A percentile compares a stretch with the other conserved stretches of the same genome.
Evolutionary conservation across 2,888 invertebrate genomes (phyloP).

Genomic region (Drepanosiphum platanoidis): DNA sequence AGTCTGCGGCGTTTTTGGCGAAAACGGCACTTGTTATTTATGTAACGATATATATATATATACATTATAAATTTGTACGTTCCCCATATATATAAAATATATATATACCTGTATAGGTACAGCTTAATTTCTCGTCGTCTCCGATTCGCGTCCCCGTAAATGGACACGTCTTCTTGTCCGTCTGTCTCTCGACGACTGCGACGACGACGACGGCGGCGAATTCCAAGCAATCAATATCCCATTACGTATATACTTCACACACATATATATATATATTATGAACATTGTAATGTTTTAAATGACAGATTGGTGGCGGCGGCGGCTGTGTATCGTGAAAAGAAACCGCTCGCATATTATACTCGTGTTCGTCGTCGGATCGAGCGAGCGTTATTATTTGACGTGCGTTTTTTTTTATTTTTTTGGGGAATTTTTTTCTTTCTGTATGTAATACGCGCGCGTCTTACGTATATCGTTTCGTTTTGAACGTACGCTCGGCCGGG

Average conservation of each 20-base stretch:
- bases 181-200: constrained; percentile 5
- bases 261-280: not conserved
- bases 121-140: constrained; percentile 46
- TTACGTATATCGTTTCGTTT: not conserved
- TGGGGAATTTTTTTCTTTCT: too few species aligned
- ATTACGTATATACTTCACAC: not conserved
- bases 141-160: constrained; percentile 44
- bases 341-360: too few species aligned
- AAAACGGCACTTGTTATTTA: constrained; percentile 54
- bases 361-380: not conserved
- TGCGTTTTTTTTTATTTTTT: too few species aligned
- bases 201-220: not conserved
- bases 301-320: constrained; percentile 48
- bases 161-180: constrained; percentile 34
- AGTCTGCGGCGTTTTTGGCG: not conserved
- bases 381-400: not conserved
- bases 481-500: not conserved
- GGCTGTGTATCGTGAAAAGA: not conserved
- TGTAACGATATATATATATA: not conserved
- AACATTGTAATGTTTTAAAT: not conserved
- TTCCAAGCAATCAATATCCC: constrained; percentile 46
- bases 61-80: too few species aligned
- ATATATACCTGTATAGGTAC: not conserved
- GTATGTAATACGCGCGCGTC: not conserved
- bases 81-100: not conserved